phyloP scores from a whole-genome alignment of 2,888 invertebrate genomes.

The Fabriciana adippe region DNA sequence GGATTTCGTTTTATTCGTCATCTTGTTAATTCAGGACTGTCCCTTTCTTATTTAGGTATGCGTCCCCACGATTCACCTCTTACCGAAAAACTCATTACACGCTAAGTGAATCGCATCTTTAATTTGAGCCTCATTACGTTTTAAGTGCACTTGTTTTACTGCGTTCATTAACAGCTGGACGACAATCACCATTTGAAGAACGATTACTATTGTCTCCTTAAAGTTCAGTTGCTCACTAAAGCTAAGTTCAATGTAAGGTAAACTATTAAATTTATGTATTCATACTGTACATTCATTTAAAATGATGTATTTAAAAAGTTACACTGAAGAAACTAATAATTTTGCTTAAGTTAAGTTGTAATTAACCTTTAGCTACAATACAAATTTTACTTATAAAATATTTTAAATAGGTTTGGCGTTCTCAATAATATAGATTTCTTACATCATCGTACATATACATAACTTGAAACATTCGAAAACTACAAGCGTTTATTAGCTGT shows the following conservation, averaged over 20 bases:
- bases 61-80: constrained; percentile 38
- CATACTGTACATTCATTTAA: background rate
- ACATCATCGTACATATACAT: no score
- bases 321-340: no score
- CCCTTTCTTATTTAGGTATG: constrained; percentile 33
- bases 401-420: no score
- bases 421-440: no score
- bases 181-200: constrained; percentile 35
- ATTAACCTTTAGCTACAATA: no score
- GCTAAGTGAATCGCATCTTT: constrained; percentile 46
- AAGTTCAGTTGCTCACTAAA: constrained; percentile 3
- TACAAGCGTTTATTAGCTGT: no score
- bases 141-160: constrained; percentile 54
- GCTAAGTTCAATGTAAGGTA: background rate
- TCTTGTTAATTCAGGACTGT: constrained; percentile 24
- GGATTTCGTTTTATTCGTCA: constrained; percentile 25
- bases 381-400: no score
- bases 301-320: no score
- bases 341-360: no score
- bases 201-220: constrained; percentile 28
- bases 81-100: constrained; percentile 42
- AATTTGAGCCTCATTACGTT: constrained; percentile 51
- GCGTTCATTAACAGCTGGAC: constrained; percentile 48
- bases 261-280: background rate
- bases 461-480: no score